A percentile compares a stretch with the other conserved stretches of the same genome.
These are phyloP conservation scores for Neria commutata DNA, from an alignment of 2,888 invertebrate genomes.

Conservation along the genomic window DNA sequence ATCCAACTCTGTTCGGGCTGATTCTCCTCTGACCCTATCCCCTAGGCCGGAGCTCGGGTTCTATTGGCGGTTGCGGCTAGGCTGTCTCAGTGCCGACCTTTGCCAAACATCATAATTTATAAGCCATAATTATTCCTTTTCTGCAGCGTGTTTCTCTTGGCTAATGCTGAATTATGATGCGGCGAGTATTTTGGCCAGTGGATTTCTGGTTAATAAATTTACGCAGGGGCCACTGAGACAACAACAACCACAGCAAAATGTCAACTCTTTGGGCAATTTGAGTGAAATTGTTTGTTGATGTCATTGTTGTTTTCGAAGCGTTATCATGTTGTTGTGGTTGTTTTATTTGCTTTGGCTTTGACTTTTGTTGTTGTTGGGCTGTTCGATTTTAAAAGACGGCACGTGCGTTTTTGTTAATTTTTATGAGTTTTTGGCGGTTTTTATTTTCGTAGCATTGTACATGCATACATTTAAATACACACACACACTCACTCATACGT, in stretches of 20 bases:
- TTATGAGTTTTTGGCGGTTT: constrained; percentile 39
- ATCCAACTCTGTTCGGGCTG: too few relatives aligned
- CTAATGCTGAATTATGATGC: constrained; percentile 25
- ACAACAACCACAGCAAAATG: not conserved
- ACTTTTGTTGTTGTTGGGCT: not conserved
- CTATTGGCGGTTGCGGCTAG: too few relatives aligned
- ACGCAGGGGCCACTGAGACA: not conserved
- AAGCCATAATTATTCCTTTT: not conserved
- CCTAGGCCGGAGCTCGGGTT: too few relatives aligned
- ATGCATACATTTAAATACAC: too few relatives aligned
- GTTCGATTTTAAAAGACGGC: constrained; percentile 50
- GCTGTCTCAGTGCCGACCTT: too few relatives aligned
- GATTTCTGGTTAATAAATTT: constrained; percentile 54
- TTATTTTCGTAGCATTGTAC: not conserved
- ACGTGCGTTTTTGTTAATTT: constrained; percentile 51
- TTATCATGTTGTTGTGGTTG: constrained; percentile 14
- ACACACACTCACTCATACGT: too few relatives aligned
- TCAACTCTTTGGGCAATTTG: constrained; percentile 8
- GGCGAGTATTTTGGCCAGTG: constrained; percentile 44
- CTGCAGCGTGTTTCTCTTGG: not conserved
- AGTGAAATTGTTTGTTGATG: constrained; percentile 39
- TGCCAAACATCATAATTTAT: not conserved
- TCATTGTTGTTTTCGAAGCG: constrained; percentile 8
- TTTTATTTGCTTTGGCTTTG: constrained; percentile 7
- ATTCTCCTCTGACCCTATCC: too few relatives aligned